A percentile compares a stretch with the other conserved stretches of the same genome.
Conservation (phyloP, 2,113 vertebrate genomes). For the Engraulis encrasicolus region DNA sequence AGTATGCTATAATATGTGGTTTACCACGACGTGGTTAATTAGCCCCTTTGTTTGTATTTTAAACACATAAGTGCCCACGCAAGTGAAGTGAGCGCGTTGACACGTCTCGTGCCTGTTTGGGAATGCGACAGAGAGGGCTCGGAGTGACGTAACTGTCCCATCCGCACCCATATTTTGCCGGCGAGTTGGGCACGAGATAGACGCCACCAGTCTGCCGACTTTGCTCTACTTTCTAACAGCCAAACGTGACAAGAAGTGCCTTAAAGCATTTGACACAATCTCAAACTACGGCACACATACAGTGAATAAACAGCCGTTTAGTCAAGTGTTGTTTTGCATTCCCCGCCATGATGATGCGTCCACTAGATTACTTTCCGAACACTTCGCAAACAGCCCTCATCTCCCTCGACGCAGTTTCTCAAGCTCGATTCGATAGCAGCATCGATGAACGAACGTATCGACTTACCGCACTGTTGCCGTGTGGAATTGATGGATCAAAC, state of each 20-base stretch:
- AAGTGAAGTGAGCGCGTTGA: neutral
- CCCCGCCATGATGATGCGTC: neutral
- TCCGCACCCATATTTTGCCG: constrained; percentile 62
- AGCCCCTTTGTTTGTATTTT: neutral
- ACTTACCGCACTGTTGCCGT: no score
- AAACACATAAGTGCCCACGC: neutral
- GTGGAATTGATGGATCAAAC: no score
- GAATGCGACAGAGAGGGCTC: constrained; percentile 40
- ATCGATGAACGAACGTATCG: no score
- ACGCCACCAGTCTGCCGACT: no score
- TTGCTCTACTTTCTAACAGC: neutral
- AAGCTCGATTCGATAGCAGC: no score
- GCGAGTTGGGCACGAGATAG: constrained; percentile 6
- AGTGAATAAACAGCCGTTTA: neutral
- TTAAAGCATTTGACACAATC: no score
- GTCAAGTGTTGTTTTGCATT: neutral
- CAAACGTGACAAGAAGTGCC: neutral
- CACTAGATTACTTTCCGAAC: neutral
- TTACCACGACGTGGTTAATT: neutral
- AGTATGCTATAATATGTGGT: neutral
- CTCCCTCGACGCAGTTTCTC: no score
- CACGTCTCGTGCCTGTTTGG: neutral
- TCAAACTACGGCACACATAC: neutral
- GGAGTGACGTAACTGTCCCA: constrained; percentile 69
- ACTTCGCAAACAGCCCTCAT: neutral